Percentiles rank a stretch among this genome's conserved stretches.
Conservation (phyloP, 2,113 vertebrate species). For the Ginglymostoma cirratum region DNA sequence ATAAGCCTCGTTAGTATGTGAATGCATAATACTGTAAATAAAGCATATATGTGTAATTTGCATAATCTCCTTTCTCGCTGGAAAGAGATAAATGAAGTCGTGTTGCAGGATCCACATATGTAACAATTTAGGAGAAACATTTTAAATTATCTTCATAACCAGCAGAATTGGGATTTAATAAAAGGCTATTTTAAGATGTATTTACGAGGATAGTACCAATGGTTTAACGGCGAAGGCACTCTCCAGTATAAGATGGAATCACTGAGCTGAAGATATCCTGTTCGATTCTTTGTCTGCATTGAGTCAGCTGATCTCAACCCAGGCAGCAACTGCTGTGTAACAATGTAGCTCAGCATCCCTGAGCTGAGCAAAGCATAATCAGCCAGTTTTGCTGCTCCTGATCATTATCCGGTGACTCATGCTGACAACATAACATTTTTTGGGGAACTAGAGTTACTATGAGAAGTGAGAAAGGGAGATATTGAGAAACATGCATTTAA, state of each 20-base stretch:
- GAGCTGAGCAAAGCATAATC: neutral
- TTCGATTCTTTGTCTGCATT: neutral
- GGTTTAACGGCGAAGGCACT: neutral
- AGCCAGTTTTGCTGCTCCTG: neutral
- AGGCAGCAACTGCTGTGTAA: neutral
- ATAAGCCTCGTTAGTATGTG: neutral
- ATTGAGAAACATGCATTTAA: neutral
- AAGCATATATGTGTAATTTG: slow-evolving; percentile 6
- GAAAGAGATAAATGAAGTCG: slow-evolving; percentile 18
- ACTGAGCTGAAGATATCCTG: neutral
- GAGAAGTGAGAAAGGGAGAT: neutral
- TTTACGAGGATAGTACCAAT: neutral
- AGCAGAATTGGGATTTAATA: neutral
- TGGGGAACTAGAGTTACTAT: neutral
- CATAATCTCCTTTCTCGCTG: slow-evolving; percentile 4
- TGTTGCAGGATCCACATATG: neutral
- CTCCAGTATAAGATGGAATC: neutral
- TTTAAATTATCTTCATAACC: neutral
- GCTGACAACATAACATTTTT: neutral
- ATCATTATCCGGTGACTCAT: neutral
- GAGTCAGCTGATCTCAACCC: neutral
- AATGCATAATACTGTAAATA: slow-evolving; percentile 14
- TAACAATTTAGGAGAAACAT: neutral
- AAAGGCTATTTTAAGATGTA: too few relatives aligned
- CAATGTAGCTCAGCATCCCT: neutral